Evolutionary conservation across 1,140 invertebrate species (phyloP).

Genomic region (Formica exsecta): DNA sequence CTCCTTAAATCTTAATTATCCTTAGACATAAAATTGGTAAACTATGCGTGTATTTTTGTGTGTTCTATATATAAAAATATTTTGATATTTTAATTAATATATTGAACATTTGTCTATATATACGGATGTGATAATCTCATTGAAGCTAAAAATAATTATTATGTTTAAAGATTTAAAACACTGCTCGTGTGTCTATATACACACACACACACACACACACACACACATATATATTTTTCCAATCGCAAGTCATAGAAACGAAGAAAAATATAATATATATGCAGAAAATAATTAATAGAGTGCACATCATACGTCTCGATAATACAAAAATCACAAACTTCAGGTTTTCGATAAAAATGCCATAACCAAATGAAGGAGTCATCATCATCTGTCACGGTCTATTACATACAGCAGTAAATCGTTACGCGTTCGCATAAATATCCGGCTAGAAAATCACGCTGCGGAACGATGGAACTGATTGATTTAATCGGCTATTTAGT

Average conservation of each 20-base stretch:
- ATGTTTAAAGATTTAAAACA: neutral
- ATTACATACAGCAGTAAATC: slow-evolving; percentile 22
- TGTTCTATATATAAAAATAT: neutral
- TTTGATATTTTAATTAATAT: neutral
- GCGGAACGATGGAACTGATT: slow-evolving; percentile 11
- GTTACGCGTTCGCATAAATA: slow-evolving; percentile 21
- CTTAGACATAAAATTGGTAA: neutral
- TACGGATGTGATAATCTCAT: neutral
- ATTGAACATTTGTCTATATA: too few relatives aligned
- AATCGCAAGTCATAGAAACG: neutral
- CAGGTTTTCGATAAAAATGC: neutral
- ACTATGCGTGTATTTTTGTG: too few relatives aligned
- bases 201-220: neutral
- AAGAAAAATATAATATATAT: too few relatives aligned
- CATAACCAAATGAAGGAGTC: neutral
- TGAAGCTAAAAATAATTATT: neutral
- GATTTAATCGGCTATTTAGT: slow-evolving; percentile 61
- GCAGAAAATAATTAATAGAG: slow-evolving; percentile 12
- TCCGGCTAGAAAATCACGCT: slow-evolving; percentile 42
- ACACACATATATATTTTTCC: neutral
- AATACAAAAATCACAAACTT: slow-evolving; percentile 15
- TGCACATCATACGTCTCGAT: neutral
- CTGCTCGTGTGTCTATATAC: too few relatives aligned
- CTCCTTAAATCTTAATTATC: neutral
- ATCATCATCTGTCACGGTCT: neutral